Conservation (phyloP, 2,797 vertebrate species). For the Craterocephalus amniculus region DNA sequence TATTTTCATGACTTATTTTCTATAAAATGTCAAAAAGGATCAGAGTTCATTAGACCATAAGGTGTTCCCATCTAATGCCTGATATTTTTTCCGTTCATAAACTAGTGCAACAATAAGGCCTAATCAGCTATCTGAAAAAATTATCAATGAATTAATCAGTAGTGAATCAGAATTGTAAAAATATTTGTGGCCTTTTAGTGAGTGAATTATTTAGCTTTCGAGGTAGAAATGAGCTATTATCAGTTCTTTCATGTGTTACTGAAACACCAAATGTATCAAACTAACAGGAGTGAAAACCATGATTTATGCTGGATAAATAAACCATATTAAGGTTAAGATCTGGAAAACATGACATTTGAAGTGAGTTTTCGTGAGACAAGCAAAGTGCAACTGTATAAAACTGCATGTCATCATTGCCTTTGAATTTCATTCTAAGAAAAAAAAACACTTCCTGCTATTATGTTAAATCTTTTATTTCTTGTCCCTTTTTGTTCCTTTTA, state of each 20-base stretch:
- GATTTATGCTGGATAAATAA: background rate
- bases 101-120: background rate
- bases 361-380: conserved; percentile 20
- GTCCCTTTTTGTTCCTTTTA: conserved; percentile 62
- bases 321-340: conserved; percentile 3
- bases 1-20: background rate
- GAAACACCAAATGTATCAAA: background rate
- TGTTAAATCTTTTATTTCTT: conserved; percentile 48
- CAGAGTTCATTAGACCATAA: background rate
- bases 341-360: conserved; percentile 13
- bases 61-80: background rate
- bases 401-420: conserved; percentile 16
- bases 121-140: conserved; percentile 5
- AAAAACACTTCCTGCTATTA: conserved; percentile 35
- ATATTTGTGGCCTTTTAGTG: background rate
- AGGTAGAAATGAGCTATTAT: background rate
- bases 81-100: conserved; percentile 11
- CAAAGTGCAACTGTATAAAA: conserved; percentile 34
- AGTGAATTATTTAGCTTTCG: background rate
- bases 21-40: background rate
- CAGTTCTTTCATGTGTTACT: background rate
- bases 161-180: background rate
- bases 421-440: conserved; percentile 40
- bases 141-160: background rate
- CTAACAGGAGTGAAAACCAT: background rate